A percentile compares a stretch with the other conserved stretches of the same genome.
These are phyloP conservation scores for Desmodus rotundus DNA, from an alignment of 2,113 vertebrate genomes.

Conservation along the genomic window DNA sequence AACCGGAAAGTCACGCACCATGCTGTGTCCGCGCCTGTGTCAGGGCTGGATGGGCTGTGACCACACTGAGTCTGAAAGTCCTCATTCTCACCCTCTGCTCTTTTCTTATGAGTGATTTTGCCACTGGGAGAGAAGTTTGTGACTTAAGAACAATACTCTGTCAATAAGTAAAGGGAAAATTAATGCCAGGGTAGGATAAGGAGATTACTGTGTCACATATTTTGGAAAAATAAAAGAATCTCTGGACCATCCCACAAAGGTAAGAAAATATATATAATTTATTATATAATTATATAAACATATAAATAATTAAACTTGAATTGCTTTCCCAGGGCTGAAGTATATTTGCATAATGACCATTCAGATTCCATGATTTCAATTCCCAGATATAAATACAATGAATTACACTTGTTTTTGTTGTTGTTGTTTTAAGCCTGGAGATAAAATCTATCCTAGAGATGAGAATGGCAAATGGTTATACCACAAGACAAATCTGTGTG, in stretches of 20 bases:
- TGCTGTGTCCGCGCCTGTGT: background rate
- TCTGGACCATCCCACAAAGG: background rate
- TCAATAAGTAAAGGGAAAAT: background rate
- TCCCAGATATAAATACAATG: background rate
- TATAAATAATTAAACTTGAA: background rate
- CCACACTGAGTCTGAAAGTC: background rate
- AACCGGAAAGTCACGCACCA: background rate
- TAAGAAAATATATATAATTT: background rate
- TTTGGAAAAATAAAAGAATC: background rate
- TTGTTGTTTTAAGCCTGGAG: slow-evolving; percentile 87
- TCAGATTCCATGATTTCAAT: slow-evolving; percentile 21
- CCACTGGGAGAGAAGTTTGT: background rate
- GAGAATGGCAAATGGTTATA: slow-evolving; percentile 88
- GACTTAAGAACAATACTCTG: background rate
- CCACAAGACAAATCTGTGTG: slow-evolving; percentile 88
- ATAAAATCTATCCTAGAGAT: slow-evolving; percentile 86
- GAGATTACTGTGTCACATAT: background rate
- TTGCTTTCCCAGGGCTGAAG: background rate
- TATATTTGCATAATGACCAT: background rate
- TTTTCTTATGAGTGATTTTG: background rate
- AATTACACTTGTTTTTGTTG: slow-evolving; percentile 23
- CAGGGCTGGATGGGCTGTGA: background rate
- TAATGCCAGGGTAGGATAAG: background rate
- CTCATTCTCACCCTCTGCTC: background rate
- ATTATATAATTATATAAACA: background rate